phyloP scores from a whole-genome alignment of 2,113 vertebrate genomes.

The Cyanoderma ruficeps region DNA sequence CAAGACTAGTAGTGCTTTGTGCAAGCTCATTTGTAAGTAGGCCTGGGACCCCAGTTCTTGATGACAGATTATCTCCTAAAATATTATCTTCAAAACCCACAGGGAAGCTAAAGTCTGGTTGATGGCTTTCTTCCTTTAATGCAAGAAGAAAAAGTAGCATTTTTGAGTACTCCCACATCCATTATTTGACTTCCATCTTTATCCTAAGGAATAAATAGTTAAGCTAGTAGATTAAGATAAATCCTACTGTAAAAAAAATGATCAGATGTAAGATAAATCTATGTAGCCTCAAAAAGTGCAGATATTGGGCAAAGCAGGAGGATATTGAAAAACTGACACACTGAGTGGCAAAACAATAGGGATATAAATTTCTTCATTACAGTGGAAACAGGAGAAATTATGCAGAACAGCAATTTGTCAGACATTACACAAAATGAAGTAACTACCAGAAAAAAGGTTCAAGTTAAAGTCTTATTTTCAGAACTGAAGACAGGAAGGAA shows the following conservation, averaged over 20 bases:
- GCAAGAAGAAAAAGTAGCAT: background rate
- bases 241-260: background rate
- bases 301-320: background rate
- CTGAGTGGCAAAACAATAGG: background rate
- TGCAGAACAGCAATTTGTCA: background rate
- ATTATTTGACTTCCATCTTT: background rate
- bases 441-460: background rate
- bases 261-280: background rate
- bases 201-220: background rate
- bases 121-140: constrained; percentile 82
- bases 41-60: constrained; percentile 72
- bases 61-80: constrained; percentile 71
- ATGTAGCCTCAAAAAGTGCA: background rate
- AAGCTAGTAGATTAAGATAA: background rate
- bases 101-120: constrained; percentile 81
- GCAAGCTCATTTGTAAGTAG: constrained; percentile 85
- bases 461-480: background rate
- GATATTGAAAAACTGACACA: background rate
- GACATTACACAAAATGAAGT: background rate
- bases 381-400: background rate
- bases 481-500: background rate
- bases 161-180: background rate
- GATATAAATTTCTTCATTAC: background rate
- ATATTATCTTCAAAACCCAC: constrained; percentile 83
- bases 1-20: constrained; percentile 91